phyloP scores from a whole-genome alignment of 2,113 vertebrate species.

The Tyrannus savana region DNA sequence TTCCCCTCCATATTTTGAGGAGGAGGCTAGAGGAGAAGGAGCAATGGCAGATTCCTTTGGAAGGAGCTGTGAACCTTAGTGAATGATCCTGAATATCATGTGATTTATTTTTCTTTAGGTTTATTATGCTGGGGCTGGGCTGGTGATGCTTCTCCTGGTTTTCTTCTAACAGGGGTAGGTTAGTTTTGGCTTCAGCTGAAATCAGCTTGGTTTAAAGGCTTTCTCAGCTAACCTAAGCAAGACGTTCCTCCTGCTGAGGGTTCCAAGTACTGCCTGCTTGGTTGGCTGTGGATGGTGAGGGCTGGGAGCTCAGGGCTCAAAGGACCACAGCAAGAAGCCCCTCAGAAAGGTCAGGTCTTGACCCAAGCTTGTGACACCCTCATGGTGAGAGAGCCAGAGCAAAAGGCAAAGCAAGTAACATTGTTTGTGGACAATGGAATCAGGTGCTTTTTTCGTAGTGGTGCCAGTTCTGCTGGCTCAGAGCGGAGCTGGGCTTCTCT shows the following conservation, averaged over 20 bases:
- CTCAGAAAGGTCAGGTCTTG: neutral
- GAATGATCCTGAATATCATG: neutral
- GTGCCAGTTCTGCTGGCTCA: neutral
- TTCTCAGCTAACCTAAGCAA: neutral
- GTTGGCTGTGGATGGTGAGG: neutral
- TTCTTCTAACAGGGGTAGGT: neutral
- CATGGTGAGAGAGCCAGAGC: neutral
- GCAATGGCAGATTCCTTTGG: neutral
- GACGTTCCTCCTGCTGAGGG: neutral
- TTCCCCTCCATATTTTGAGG: neutral
- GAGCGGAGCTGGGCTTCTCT: neutral
- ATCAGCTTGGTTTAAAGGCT: neutral
- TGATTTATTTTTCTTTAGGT: neutral
- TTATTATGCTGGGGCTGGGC: neutral
- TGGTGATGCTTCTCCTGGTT: neutral
- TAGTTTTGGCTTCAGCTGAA: neutral
- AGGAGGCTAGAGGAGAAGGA: neutral
- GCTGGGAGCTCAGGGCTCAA: neutral
- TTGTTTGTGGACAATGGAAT: neutral
- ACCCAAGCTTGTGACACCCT: neutral
- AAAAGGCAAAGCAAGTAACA: neutral
- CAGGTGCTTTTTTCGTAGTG: neutral
- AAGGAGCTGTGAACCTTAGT: neutral
- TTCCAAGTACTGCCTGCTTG: neutral
- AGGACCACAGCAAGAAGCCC: neutral